Percentiles rank a stretch among this genome's conserved stretches.
Evolutionary conservation across 37 sponge, comb jelly and placozoan genomes (phyloP).

Genomic region (Oscarella lobularis): DNA sequence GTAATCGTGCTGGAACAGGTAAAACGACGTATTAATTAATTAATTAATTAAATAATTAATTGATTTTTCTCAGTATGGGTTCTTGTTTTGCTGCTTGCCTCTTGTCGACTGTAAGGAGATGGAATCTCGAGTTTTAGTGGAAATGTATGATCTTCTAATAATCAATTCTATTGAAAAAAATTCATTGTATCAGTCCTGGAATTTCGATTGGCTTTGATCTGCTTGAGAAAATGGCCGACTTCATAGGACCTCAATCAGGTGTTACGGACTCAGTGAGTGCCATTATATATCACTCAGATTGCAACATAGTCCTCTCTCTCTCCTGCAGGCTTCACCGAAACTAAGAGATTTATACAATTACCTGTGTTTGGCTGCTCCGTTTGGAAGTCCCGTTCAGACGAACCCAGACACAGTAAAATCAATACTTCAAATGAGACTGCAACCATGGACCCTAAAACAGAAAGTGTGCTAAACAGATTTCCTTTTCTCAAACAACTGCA

Average conservation of each 20-base stretch:
- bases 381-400: slow-evolving; percentile 48
- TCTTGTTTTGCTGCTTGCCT: slow-evolving; percentile 50
- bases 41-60: not conserved
- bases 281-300: not conserved
- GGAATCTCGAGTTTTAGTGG: too few relatives aligned
- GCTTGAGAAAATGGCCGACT: slow-evolving; percentile 44
- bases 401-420: slow-evolving; percentile 11
- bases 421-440: not conserved
- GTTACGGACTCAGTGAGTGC: not conserved
- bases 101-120: slow-evolving; percentile 25
- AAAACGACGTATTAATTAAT: too few relatives aligned
- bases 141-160: too few relatives aligned
- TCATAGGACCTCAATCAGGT: slow-evolving; percentile 19
- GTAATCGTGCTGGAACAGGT: slow-evolving; percentile 60
- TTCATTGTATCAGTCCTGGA: slow-evolving; percentile 33
- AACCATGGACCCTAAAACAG: not conserved
- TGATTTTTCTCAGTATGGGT: slow-evolving; percentile 24
- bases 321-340: not conserved
- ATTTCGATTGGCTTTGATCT: slow-evolving; percentile 42
- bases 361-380: slow-evolving; percentile 35
- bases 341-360: slow-evolving; percentile 29
- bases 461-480: not conserved
- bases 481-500: not conserved
- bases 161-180: too few relatives aligned
- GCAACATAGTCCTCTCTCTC: not conserved